These are phyloP conservation scores for Rhingia rostrata DNA, from an alignment of 2,888 invertebrate genomes.

Conservation along the genomic window DNA sequence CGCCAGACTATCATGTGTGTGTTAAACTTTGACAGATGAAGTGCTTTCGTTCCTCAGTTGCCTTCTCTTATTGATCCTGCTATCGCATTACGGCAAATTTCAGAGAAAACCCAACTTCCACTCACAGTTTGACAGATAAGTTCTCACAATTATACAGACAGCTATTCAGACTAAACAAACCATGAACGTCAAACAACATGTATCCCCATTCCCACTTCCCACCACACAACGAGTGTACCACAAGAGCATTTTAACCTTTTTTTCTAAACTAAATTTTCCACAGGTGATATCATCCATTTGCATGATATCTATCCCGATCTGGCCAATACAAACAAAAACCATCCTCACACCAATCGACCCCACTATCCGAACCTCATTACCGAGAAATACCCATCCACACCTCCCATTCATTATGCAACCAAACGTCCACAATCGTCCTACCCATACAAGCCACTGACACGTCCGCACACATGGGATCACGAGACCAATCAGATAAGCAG, in stretches of 20 bases:
- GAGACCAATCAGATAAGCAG: constrained; percentile 79
- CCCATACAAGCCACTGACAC: constrained; percentile 77
- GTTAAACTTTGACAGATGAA: no score
- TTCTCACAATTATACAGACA: no score
- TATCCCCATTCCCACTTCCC: no score
- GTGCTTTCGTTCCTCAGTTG: no score
- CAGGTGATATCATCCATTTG: constrained; percentile 83
- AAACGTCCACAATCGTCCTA: constrained; percentile 77
- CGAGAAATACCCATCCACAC: constrained; percentile 76
- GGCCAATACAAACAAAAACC: constrained; percentile 74
- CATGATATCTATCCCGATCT: constrained; percentile 83
- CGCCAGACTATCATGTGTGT: no score
- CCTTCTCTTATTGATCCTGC: no score
- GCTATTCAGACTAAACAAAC: no score
- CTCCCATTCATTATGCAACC: constrained; percentile 77
- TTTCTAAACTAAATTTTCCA: constrained; percentile 67
- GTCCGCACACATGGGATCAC: constrained; percentile 80
- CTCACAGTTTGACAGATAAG: no score
- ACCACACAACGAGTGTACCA: no score
- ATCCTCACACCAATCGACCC: constrained; percentile 52
- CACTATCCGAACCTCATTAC: constrained; percentile 69
- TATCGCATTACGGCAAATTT: no score
- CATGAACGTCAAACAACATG: no score
- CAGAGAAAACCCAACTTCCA: no score
- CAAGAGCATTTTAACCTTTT: not conserved